Conservation (phyloP, 1,140 invertebrate genomes). For the Chironomus striatipennis region DNA sequence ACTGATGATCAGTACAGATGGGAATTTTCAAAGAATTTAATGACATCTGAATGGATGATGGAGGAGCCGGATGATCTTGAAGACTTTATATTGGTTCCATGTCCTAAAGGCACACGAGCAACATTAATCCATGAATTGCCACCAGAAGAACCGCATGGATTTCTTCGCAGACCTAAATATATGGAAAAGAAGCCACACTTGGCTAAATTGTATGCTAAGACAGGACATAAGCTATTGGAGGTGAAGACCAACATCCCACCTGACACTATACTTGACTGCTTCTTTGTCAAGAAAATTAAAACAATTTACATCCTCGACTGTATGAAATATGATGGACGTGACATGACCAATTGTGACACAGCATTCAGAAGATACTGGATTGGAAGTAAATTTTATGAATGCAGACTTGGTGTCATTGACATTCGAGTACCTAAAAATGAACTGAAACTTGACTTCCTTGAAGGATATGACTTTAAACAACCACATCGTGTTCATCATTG, state of each 20-base stretch:
- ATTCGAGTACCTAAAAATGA: neutral
- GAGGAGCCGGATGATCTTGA: slow-evolving; percentile 67
- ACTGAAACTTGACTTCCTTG: neutral
- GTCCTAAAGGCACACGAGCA: slow-evolving; percentile 58
- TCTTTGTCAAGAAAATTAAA: slow-evolving; percentile 54
- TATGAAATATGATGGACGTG: slow-evolving; percentile 69
- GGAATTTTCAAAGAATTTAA: neutral
- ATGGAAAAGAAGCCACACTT: slow-evolving; percentile 65
- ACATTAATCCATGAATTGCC: too few relatives aligned
- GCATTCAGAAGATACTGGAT: slow-evolving; percentile 35
- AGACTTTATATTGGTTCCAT: slow-evolving; percentile 75
- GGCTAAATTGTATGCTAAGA: slow-evolving; percentile 34
- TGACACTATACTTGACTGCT: slow-evolving; percentile 63
- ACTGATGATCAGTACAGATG: too few relatives aligned
- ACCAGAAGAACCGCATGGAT: too few relatives aligned
- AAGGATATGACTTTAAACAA: neutral
- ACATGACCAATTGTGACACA: slow-evolving; percentile 66
- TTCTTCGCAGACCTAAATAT: slow-evolving; percentile 40
- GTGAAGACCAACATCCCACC: slow-evolving; percentile 7
- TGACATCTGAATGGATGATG: slow-evolving; percentile 76
- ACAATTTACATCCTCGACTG: slow-evolving; percentile 73
- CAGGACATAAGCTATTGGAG: neutral
- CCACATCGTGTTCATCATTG: neutral
- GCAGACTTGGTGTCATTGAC: slow-evolving; percentile 26
- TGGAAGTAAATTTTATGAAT: slow-evolving; percentile 32